phyloP scores from a whole-genome alignment of 2,113 vertebrate genomes.

The Erythrocercus mccallii region DNA sequence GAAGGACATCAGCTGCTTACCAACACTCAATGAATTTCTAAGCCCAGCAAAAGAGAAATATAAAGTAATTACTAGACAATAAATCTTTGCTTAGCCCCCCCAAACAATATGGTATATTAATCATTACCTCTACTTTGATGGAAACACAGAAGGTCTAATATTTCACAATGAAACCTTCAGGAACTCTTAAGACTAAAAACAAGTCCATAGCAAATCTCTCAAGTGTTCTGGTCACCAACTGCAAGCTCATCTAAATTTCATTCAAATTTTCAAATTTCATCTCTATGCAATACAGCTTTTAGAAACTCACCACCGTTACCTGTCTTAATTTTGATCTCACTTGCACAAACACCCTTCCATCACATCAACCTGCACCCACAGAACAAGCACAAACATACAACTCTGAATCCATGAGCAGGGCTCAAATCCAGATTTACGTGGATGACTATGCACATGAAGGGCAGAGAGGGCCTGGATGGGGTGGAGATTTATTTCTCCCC shows the following conservation, averaged over 20 bases:
- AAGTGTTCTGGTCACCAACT: not conserved
- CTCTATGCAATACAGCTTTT: not conserved
- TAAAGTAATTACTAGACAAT: not conserved
- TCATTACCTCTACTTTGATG: not conserved
- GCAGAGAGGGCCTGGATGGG: not conserved
- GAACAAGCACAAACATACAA: not conserved
- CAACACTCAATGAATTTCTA: not conserved
- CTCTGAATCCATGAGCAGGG: not conserved
- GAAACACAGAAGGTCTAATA: not conserved
- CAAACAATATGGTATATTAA: not conserved
- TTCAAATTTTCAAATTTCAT: not conserved
- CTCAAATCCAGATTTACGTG: not conserved
- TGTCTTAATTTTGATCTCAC: not conserved
- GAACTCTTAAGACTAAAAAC: not conserved
- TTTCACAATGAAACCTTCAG: not conserved
- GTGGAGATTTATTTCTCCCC: not conserved
- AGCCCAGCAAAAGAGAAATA: not conserved
- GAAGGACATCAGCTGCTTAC: not conserved
- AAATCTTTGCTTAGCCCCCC: not conserved
- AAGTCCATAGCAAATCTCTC: not conserved
- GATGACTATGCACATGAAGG: fast-evolving
- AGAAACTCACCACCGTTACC: not conserved
- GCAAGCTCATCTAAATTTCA: not conserved
- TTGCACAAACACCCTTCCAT: not conserved
- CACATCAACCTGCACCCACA: not conserved